A percentile compares a stretch with the other conserved stretches of the same genome.
Conservation (phyloP, 2,888 invertebrate species). For the Eupeodes latifasciatus region DNA sequence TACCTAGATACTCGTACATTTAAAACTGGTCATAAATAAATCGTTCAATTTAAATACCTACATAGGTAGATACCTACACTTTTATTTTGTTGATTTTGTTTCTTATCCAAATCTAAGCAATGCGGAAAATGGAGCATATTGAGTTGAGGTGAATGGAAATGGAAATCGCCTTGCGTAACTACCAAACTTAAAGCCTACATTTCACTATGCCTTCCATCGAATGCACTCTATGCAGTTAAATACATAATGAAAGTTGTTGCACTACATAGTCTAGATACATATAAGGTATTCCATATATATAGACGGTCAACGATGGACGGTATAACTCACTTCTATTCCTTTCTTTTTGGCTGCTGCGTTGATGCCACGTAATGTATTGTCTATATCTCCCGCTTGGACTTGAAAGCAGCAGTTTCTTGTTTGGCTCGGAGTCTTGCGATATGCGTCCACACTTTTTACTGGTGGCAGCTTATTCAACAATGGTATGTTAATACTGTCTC, state of each 20-base stretch:
- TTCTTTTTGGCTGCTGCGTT: conserved; percentile 81
- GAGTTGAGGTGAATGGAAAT: neutral
- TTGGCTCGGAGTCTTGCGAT: conserved; percentile 76
- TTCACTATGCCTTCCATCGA: neutral
- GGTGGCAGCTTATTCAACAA: conserved; percentile 56
- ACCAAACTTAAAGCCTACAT: conserved; percentile 8
- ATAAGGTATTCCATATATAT: neutral
- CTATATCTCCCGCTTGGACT: conserved; percentile 81
- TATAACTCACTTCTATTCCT: conserved; percentile 82
- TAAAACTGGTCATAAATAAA: conserved; percentile 5
- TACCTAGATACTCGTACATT: neutral
- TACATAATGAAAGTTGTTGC: conserved; percentile 46
- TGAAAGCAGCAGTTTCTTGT: conserved; percentile 81
- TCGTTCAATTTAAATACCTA: neutral
- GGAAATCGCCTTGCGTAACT: conserved; percentile 37
- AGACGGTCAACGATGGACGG: neutral
- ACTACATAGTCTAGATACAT: neutral
- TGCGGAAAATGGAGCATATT: conserved; percentile 19
- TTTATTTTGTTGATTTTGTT: neutral
- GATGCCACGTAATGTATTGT: conserved; percentile 81
- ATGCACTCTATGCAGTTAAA: neutral
- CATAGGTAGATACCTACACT: too few species aligned
- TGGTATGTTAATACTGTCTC: conserved; percentile 74
- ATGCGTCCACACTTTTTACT: conserved; percentile 39
- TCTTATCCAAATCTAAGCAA: conserved; percentile 6